Evolutionary conservation across 2,888 invertebrate genomes (phyloP), one percentile per base, ranked within the genome.

Genomic region (Drosophila anomelani): DNA sequence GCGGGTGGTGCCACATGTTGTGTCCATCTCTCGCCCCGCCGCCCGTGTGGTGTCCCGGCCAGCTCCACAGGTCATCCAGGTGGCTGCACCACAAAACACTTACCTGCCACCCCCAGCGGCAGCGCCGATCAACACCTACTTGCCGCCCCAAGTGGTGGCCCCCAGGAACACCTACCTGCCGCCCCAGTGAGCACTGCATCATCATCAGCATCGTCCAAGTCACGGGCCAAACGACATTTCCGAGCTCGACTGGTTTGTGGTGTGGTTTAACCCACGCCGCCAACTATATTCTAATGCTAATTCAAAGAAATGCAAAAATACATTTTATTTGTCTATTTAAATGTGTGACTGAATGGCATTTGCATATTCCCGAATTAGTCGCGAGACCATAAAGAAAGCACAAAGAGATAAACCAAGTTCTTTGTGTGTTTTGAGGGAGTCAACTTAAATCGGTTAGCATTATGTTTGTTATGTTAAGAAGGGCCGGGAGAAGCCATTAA

Each of bases 231-330:
- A 46, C 55, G 38, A 56, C 68, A 29, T 36, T 38, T 43, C n/a
- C 15, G 15, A 38, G 32, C 39, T 39, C 34, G 74, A 76, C 79
- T 56, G 81, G 79, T 77, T 81, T 77, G 55, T 43, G 75, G 75
- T 77, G 55, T 53, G 77, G 76, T 68, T 79, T 70, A 78, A 77
- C 74, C 85, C 79, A 61, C 34, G 36, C 20, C 56, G 20, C 68
- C 55, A 76, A 68, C 78, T 76, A 75, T 74, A 85, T 88, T 88
- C 69, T 66, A 72, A 84, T 88, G 83, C 76, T 69, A 83, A 83
- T 83, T 82, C 49, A 71, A 70, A 87, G 73, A 70, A 46, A 75
- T 75, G 72, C 76, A 59, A 58, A 66, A 39, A 67, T 55, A 44
- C 38, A 59, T 51, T 44, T 44, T 10, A 72, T 66, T 12, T 20